A percentile compares a stretch with the other conserved stretches of the same genome.
Conservation (phyloP, 2,888 invertebrate species). For the Latheticus oryzae region DNA sequence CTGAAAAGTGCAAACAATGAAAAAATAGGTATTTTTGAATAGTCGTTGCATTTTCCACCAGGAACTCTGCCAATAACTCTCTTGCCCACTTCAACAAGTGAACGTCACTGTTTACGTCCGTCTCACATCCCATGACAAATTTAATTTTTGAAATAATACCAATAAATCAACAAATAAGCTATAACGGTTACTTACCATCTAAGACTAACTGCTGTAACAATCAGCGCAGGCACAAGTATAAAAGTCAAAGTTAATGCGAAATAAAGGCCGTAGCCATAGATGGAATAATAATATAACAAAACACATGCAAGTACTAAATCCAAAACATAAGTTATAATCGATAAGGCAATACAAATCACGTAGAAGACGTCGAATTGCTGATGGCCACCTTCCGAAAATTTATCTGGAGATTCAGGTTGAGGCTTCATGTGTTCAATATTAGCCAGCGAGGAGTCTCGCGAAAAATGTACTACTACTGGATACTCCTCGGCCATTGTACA, state of each 20-base stretch:
- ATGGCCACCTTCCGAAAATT: conserved; percentile 59
- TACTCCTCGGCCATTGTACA: conserved; percentile 64
- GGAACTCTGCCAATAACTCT: too few relatives aligned
- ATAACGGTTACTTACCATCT: conserved; percentile 63
- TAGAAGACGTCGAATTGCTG: conserved; percentile 62
- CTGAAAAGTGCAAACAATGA: too few relatives aligned
- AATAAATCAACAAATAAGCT: too few relatives aligned
- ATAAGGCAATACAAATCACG: conserved; percentile 64
- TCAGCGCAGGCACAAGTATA: conserved; percentile 66
- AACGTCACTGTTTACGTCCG: too few relatives aligned
- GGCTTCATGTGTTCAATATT: conserved; percentile 63
- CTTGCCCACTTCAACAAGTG: too few relatives aligned
- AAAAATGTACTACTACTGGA: conserved; percentile 64
- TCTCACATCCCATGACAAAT: too few relatives aligned
- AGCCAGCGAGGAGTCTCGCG: conserved; percentile 62
- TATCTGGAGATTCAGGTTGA: conserved; percentile 54
- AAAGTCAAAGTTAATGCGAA: conserved; percentile 68
- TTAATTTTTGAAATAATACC: neutral
- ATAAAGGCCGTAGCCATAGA: conserved; percentile 63
- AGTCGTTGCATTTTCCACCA: too few relatives aligned
- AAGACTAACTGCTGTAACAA: conserved; percentile 68
- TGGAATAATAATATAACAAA: conserved; percentile 64
- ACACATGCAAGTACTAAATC: conserved; percentile 64
- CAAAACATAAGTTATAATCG: conserved; percentile 64
- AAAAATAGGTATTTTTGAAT: too few relatives aligned